phyloP scores from a whole-genome alignment of 2,797 vertebrate species.

The Acomys russatus region DNA sequence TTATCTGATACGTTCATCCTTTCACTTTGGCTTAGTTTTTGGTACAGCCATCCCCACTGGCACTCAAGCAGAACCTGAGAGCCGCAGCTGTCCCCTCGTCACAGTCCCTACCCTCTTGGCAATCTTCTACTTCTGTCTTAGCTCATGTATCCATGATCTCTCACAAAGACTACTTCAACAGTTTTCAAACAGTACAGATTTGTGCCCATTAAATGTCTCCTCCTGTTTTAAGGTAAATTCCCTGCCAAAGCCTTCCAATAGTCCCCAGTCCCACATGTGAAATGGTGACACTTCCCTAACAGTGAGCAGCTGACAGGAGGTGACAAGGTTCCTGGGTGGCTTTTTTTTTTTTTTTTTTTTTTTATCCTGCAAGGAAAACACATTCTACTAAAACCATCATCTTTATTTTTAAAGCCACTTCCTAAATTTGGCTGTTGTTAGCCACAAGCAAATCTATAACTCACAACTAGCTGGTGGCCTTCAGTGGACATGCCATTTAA shows the following conservation, averaged over 20 bases:
- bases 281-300: background rate
- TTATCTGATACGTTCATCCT: background rate
- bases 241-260: background rate
- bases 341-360: no score
- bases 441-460: background rate
- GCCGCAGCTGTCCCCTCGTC: background rate
- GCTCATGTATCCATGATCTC: background rate
- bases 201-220: background rate
- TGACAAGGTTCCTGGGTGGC: background rate
- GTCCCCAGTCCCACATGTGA: background rate
- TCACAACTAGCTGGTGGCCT: background rate
- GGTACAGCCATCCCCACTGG: background rate
- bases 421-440: slow-evolving; percentile 24
- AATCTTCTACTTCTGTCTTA: background rate
- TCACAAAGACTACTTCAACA: background rate
- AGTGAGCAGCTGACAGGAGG: background rate
- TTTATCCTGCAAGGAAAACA: background rate
- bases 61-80: background rate
- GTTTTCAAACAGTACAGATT: background rate
- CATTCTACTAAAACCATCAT: background rate
- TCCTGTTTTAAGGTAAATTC: background rate
- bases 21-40: background rate
- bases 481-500: slow-evolving; percentile 18
- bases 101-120: background rate
- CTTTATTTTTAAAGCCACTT: slow-evolving; percentile 25